Evolutionary conservation across 2,888 invertebrate genomes (phyloP).

Genomic region (Euzophera pinguis): DNA sequence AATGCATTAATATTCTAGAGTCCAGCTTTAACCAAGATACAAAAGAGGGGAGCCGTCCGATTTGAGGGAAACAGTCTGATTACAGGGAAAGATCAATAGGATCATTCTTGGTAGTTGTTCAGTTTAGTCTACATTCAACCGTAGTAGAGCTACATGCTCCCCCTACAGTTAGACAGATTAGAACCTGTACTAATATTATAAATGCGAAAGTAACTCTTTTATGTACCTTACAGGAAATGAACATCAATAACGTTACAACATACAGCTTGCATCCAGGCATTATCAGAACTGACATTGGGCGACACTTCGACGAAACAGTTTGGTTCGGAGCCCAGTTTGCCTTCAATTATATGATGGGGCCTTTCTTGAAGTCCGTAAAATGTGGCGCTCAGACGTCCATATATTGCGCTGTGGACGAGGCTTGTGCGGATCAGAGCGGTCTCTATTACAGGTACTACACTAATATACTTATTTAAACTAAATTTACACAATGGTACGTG

Average conservation of each 20-base stretch:
- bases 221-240: slow-evolving; percentile 40
- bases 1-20: no score
- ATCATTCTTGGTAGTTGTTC: no score
- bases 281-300: slow-evolving; percentile 82
- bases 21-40: no score
- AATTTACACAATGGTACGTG: no score
- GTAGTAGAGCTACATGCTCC: no score
- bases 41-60: no score
- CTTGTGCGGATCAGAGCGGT: slow-evolving; percentile 77
- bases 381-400: slow-evolving; percentile 88
- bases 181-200: background rate
- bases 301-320: slow-evolving; percentile 71
- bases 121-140: no score
- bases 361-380: slow-evolving; percentile 77
- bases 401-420: slow-evolving; percentile 83
- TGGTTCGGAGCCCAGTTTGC: slow-evolving; percentile 45
- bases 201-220: background rate
- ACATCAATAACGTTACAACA: slow-evolving; percentile 69
- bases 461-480: no score
- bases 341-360: slow-evolving; percentile 46
- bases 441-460: slow-evolving; percentile 75
- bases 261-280: slow-evolving; percentile 84
- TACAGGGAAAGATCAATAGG: no score
- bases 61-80: no score
- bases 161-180: no score